Evolutionary conservation across 2,888 invertebrate genomes (phyloP).

Genomic region (Mechanitis mazaeus): DNA sequence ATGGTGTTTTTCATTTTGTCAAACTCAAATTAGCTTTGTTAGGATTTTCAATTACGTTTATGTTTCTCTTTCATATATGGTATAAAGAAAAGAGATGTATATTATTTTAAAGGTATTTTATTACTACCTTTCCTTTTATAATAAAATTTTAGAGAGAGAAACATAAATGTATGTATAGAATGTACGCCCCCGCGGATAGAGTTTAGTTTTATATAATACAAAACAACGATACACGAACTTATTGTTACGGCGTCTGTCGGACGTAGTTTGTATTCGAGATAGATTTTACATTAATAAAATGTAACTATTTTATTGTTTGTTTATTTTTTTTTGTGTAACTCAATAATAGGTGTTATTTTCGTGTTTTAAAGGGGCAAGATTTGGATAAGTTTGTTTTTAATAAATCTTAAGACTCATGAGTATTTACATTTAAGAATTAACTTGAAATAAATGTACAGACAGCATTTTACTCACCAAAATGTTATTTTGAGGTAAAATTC

Average conservation of each 20-base stretch:
- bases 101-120: neutral
- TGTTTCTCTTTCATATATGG: conserved; percentile 8
- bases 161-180: no score
- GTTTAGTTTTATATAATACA: neutral
- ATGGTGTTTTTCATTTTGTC: neutral
- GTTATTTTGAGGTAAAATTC: no score
- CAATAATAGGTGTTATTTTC: no score
- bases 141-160: no score
- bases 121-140: no score
- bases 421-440: no score
- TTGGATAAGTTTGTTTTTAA: no score
- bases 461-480: no score
- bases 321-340: neutral
- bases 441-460: no score
- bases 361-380: no score
- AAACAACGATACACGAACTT: conserved; percentile 6
- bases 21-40: neutral
- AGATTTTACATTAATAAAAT: conserved; percentile 14
- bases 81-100: neutral
- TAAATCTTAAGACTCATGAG: no score
- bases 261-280: conserved; percentile 3
- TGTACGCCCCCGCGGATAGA: neutral
- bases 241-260: conserved; percentile 1
- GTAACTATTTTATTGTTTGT: neutral
- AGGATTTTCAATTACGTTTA: neutral